A percentile compares a stretch with the other conserved stretches of the same genome.
Conservation (phyloP, 2,888 invertebrate genomes). For the Pedicia rivosa region DNA sequence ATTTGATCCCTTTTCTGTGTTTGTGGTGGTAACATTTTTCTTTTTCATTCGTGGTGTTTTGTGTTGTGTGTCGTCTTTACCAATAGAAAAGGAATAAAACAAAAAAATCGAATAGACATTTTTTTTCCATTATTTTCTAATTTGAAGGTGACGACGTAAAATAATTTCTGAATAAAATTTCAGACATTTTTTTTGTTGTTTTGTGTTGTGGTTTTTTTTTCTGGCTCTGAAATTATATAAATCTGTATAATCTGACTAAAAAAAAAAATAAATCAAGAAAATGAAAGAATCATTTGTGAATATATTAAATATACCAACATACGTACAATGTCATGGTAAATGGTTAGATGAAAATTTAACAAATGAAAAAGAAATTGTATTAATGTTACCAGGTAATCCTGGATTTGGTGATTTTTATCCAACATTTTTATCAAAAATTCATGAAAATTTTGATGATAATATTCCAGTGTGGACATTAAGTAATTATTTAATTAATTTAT, state of each 20-base stretch:
- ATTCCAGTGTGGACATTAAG: constrained; percentile 57
- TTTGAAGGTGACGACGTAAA: too few species aligned
- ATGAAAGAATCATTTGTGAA: constrained; percentile 8
- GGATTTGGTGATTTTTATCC: constrained; percentile 60
- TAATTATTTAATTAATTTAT: constrained; percentile 18
- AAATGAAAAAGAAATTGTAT: constrained; percentile 38
- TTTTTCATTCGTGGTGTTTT: too few species aligned
- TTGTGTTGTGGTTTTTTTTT: neutral
- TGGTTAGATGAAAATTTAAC: constrained; percentile 39
- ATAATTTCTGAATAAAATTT: too few species aligned
- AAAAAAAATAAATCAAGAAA: constrained; percentile 1
- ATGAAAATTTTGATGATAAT: constrained; percentile 34
- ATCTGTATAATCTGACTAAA: neutral
- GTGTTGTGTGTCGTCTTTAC: too few species aligned
- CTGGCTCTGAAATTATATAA: neutral
- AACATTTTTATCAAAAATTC: constrained; percentile 45
- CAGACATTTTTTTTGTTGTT: neutral
- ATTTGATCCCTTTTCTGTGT: too few species aligned
- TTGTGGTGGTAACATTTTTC: too few species aligned
- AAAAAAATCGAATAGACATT: too few species aligned
- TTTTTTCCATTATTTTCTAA: too few species aligned
- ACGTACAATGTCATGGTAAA: constrained; percentile 46
- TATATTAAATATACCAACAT: constrained; percentile 47
- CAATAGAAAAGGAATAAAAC: too few species aligned
- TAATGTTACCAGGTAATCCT: constrained; percentile 68